Base-by-base conservation (phyloP, 2,797 vertebrate genomes). In the Pseudochirops cupreus region DNA sequence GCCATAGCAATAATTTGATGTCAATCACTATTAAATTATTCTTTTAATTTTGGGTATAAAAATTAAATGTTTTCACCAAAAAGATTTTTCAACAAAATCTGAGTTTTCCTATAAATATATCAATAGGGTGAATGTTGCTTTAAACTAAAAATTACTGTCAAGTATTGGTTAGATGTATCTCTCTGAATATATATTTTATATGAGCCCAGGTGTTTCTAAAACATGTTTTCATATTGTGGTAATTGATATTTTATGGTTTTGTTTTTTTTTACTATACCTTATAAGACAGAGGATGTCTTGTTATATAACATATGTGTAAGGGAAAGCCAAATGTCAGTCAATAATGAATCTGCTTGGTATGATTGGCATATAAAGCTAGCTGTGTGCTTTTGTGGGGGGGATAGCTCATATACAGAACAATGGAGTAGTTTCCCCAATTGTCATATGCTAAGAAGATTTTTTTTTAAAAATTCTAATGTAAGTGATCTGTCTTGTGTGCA, bases 401-500 rank as follows among this genome's bases (percentile, higher is more conserved):
- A 97, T 98, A 97, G 98, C 97, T 97, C 95, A 93, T 98, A 98
- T 97, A 98, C 95, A 97, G 97, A 98, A 97, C 97, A 94, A 95
- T 98, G 97, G 95, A 93, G 29, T 97, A 98, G 98, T 98, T 95
- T 96, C 90, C 98, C 97, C 96, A 98, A 96, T 94, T 98, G 97
- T 98, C 97, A 98, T 96, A 96, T 97, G 94, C 92, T 95, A 96
- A 96, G 90, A 59, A 97, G 95, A 91, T 97, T 98, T 98, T 98
- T 98, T 97, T 98, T 98, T 97, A n/a, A 98, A 98, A 57, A 97
- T 98, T 99, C 98, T 98, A 98, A 98, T 98, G 98, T 98, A 97
- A 97, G 92, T 46, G 67, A 97, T 98, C 97, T 98, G 98, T 98
- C 98, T 98, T 99, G 96, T 98, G 97, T 99, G 98, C 97, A 98